A percentile compares a stretch with the other conserved stretches of the same genome.
phyloP scores from a whole-genome alignment of 1,140 invertebrate species.

The Pteromalus puparum region DNA sequence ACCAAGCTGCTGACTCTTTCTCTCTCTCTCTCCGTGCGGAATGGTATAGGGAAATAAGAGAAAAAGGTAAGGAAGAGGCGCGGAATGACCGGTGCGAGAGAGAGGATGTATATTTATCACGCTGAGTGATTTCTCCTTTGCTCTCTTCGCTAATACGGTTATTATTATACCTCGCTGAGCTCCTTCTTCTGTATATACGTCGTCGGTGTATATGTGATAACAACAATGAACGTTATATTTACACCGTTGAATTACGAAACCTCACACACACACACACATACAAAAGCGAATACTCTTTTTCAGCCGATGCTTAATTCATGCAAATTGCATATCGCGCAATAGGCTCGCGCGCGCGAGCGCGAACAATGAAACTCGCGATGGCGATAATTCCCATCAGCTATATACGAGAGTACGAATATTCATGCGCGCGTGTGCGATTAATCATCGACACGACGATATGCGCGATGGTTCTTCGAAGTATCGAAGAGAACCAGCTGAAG shows the following conservation, averaged over 20 bases:
- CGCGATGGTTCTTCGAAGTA: background rate
- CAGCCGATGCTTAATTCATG: background rate
- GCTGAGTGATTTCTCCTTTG: constrained; percentile 1
- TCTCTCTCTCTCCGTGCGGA: too few relatives aligned
- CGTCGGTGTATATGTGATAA: too few relatives aligned
- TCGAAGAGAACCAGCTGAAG: too few relatives aligned
- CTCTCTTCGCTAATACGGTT: background rate
- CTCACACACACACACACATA: background rate
- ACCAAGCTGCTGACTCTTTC: too few relatives aligned
- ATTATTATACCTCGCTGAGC: background rate
- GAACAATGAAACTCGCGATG: background rate
- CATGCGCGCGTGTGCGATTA: background rate
- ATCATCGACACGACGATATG: background rate
- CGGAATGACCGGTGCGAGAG: background rate
- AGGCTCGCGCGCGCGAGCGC: too few relatives aligned
- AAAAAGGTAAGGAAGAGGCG: background rate
- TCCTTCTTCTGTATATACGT: background rate
- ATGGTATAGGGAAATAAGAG: background rate
- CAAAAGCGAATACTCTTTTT: background rate
- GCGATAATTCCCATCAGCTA: background rate
- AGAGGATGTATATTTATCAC: constrained; percentile 28
- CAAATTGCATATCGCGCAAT: constrained; percentile 11
- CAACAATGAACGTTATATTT: background rate
- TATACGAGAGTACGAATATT: constrained; percentile 6
- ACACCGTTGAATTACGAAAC: background rate